These are phyloP conservation scores for Drosophila ogumai DNA, from an alignment of 1,140 invertebrate species.

Conservation along the genomic window DNA sequence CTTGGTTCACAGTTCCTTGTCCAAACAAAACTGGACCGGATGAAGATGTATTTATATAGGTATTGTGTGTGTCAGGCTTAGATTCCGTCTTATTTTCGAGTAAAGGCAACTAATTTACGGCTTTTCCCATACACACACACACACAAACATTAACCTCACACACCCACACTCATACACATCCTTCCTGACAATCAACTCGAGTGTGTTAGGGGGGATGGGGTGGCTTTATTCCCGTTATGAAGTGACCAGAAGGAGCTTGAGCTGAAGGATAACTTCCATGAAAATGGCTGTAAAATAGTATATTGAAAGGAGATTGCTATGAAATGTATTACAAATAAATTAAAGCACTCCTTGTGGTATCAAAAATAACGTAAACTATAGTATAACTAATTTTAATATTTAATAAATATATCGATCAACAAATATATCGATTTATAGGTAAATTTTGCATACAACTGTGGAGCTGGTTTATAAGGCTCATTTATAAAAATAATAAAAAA, in stretches of 20 bases:
- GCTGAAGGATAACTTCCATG: not conserved
- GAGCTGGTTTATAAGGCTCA: too few relatives aligned
- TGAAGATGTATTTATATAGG: slow-evolving; percentile 27
- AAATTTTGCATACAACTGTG: too few relatives aligned
- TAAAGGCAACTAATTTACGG: slow-evolving; percentile 58
- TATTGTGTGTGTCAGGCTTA: slow-evolving; percentile 47
- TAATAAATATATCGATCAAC: not conserved
- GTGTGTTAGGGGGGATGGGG: not conserved
- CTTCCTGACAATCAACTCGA: slow-evolving; percentile 11
- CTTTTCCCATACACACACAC: slow-evolving; percentile 27
- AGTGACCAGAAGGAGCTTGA: slow-evolving; percentile 23
- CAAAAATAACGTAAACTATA: not conserved
- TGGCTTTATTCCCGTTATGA: not conserved
- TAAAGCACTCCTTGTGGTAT: not conserved
- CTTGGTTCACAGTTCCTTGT: slow-evolving; percentile 3
- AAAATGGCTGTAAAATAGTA: not conserved
- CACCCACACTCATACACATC: not conserved
- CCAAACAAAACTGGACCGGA: slow-evolving; percentile 17
- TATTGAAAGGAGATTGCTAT: not conserved
- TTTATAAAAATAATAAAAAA: accelerated
- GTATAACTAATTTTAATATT: not conserved
- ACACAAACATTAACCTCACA: too few relatives aligned
- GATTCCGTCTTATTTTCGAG: slow-evolving; percentile 50
- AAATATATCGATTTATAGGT: too few relatives aligned
- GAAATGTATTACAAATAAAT: not conserved